Conservation (phyloP, 2,888 invertebrate genomes). For the Ectobius pallidus region DNA sequence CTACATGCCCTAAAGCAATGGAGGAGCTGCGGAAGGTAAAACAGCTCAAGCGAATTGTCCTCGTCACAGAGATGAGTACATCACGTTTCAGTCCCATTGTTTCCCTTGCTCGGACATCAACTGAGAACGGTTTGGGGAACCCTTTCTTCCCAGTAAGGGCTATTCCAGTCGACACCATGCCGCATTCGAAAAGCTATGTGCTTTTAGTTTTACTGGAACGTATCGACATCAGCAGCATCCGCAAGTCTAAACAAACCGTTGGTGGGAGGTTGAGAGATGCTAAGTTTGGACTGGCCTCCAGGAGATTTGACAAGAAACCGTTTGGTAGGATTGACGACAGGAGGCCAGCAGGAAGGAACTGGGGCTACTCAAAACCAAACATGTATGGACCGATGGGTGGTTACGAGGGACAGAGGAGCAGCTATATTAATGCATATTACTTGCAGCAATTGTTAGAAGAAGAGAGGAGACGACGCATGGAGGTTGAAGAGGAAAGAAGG, state of each 20-base stretch:
- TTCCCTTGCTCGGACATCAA: background rate
- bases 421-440: too few species aligned
- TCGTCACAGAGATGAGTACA: background rate
- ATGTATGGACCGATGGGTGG: too few species aligned
- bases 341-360: too few species aligned
- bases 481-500: background rate
- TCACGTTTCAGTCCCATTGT: background rate
- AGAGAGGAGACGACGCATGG: background rate
- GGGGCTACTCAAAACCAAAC: too few species aligned
- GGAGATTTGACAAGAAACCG: too few species aligned
- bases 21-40: slow-evolving; percentile 7
- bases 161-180: slow-evolving; percentile 15
- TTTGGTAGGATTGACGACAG: too few species aligned
- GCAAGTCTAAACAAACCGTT: background rate
- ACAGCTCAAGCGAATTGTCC: background rate
- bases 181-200: background rate
- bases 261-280: background rate
- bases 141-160: slow-evolving; percentile 17
- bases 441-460: background rate
- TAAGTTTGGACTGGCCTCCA: background rate
- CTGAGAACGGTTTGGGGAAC: background rate
- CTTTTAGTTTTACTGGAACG: slow-evolving; percentile 13
- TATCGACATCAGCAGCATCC: background rate
- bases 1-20: background rate
- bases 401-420: too few species aligned